phyloP scores from a whole-genome alignment of 1,140 invertebrate genomes.

The Heliconius hermathena region DNA sequence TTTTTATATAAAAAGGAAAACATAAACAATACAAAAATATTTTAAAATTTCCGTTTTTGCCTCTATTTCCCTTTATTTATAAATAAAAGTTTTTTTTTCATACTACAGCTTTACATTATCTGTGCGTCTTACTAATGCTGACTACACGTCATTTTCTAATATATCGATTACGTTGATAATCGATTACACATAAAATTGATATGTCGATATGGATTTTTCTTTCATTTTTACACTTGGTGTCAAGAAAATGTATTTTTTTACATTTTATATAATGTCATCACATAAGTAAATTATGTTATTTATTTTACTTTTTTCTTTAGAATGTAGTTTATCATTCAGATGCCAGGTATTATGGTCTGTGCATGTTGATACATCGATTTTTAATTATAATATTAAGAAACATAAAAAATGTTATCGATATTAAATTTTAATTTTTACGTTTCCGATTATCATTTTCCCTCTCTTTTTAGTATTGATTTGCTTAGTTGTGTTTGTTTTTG shows the following conservation, averaged over 20 bases:
- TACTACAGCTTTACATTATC: neutral
- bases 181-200: neutral
- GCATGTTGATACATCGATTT: slow-evolving; percentile 3
- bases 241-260: slow-evolving; percentile 11
- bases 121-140: neutral
- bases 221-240: neutral
- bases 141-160: neutral
- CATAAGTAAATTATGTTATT: slow-evolving; percentile 14
- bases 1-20: slow-evolving; percentile 20
- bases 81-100: neutral
- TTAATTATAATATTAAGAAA: neutral
- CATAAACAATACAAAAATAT: slow-evolving; percentile 6
- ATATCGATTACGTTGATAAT: neutral
- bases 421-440: no score
- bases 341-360: slow-evolving; percentile 27
- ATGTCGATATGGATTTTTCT: neutral
- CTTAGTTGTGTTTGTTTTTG: no score
- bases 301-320: neutral
- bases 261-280: slow-evolving; percentile 20
- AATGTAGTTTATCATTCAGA: slow-evolving; percentile 7
- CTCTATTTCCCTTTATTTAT: neutral
- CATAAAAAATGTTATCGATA: no score
- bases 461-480: no score
- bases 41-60: neutral
- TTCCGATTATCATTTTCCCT: no score